These are phyloP conservation scores for Ophraella communa DNA, from an alignment of 2,888 invertebrate species.

Conservation along the genomic window DNA sequence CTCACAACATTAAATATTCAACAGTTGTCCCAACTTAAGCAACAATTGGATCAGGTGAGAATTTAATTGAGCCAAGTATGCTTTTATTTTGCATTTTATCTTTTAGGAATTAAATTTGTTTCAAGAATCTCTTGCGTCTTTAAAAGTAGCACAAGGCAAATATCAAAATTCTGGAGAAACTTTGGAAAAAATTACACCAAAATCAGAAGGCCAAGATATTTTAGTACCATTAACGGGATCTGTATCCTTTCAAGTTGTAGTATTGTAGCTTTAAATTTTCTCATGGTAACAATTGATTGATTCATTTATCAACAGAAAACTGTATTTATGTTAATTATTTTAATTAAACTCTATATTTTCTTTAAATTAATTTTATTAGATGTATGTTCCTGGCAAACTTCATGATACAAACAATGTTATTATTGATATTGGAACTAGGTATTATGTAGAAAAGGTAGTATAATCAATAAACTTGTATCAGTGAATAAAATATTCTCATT, in stretches of 20 bases:
- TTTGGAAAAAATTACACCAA: slow-evolving; percentile 78
- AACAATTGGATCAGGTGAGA: slow-evolving; percentile 83
- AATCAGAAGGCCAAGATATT: slow-evolving; percentile 81
- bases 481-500: no score
- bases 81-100: slow-evolving; percentile 3
- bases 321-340: slow-evolving; percentile 1
- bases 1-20: slow-evolving; percentile 79
- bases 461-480: no score
- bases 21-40: slow-evolving; percentile 83
- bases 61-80: neutral
- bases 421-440: slow-evolving; percentile 96
- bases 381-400: slow-evolving; percentile 94
- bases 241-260: slow-evolving; percentile 61
- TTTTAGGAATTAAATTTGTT: slow-evolving; percentile 84
- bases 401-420: slow-evolving; percentile 85
- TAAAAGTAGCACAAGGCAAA: slow-evolving; percentile 90
- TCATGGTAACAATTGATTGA: no score
- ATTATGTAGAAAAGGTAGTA: slow-evolving; percentile 91
- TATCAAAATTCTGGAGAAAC: slow-evolving; percentile 88
- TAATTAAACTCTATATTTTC: slow-evolving; percentile 7
- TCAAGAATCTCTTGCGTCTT: slow-evolving; percentile 86
- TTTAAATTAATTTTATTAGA: slow-evolving; percentile 60
- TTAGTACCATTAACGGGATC: slow-evolving; percentile 95
- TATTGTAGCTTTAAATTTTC: neutral
- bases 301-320: no score